Percentiles rank a stretch among this genome's conserved stretches.
These are phyloP conservation scores for Ursus arctos DNA, from an alignment of 2,113 vertebrate species.

Conservation along the genomic window DNA sequence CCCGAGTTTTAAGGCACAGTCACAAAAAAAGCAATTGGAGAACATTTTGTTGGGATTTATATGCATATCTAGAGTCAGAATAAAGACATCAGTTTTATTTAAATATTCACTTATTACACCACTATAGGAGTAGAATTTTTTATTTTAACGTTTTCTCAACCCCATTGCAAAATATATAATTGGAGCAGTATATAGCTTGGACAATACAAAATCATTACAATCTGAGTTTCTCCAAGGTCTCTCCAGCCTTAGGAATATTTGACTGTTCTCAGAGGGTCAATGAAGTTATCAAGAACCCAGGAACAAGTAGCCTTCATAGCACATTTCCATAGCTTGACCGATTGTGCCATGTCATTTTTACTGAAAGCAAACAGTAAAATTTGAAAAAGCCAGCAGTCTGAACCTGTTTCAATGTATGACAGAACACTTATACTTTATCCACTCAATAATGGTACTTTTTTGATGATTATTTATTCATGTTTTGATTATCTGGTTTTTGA, in stretches of 20 bases:
- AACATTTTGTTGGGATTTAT: background rate
- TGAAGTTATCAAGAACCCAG: background rate
- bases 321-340: background rate
- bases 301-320: background rate
- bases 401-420: background rate
- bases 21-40: background rate
- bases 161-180: background rate
- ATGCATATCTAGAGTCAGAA: background rate
- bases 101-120: background rate
- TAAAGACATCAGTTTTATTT: background rate
- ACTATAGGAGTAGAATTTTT: background rate
- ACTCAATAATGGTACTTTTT: background rate
- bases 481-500: background rate
- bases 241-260: background rate
- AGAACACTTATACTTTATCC: background rate
- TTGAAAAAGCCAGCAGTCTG: background rate
- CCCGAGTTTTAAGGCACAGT: background rate
- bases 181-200: background rate
- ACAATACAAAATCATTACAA: background rate
- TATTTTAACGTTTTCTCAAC: background rate
- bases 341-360: background rate
- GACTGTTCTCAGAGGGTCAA: background rate
- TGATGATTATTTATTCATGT: background rate
- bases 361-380: slow-evolving; percentile 4
- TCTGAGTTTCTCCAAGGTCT: background rate